Evolutionary conservation across 1,140 invertebrate genomes (phyloP), one percentile per base, ranked within the genome.

Genomic region (Paraescarpia echinospica): DNA sequence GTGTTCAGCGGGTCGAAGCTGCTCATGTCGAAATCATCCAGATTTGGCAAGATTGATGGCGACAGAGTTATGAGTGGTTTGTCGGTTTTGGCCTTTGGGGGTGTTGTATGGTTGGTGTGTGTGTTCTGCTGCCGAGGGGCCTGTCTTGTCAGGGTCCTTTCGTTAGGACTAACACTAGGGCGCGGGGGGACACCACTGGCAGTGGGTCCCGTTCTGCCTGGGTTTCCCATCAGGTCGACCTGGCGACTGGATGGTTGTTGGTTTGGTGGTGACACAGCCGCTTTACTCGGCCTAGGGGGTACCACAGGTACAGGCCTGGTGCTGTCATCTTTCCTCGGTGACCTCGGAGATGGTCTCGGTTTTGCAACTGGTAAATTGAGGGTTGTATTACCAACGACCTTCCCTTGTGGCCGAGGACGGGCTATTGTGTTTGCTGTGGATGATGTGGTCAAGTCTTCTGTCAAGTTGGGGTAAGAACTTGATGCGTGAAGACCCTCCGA

Each of bases 1-100:
- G 6, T 35, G 33, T 33, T 35, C 33, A 91, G 91, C n/a, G 91
- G 91, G 41, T 91, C 91, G 14, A 91, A n/a, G 34, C 91, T 91
- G 33, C 34, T 48, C 34, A 91, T 14, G 9, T 91, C 91, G 31
- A 91, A 91, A 34, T 91, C 41, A 48, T 35, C 48, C 34, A 34
- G 91, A 41, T 91, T 48, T 48, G 22, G 48, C 34, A 33, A 35
- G 34, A 77, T 22, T 77, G 59, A 31, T 77, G 91, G 91, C 12
- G 34, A 91, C 34, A 91, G n/a, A 41, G 91, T 41, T 22, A 91
- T 91, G 34, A 91, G 48, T 35, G 91, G 91, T 14, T 35, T 48
- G 22, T 91, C 91, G 6, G 41, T 35, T 12, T 35, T 31, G 8
- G 27, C 27, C 18, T 77, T 77, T 27, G 59, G 27, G 2, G 59